These are phyloP conservation scores for Sebastes kiyomatsui DNA, from an alignment of 2,797 vertebrate genomes.

Conservation along the genomic window DNA sequence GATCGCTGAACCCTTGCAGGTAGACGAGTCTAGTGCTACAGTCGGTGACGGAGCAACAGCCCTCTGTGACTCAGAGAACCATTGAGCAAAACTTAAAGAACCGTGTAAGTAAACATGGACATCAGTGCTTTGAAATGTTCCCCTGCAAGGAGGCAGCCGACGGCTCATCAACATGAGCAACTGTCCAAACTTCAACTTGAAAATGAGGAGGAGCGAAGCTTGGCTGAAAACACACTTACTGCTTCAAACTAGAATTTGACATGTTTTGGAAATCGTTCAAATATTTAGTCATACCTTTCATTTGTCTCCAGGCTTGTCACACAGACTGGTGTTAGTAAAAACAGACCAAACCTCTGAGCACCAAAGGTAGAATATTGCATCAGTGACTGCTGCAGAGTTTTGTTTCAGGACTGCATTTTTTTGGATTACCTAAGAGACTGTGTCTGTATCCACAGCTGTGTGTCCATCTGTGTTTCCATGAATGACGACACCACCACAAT, in stretches of 20 bases:
- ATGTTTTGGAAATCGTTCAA: background rate
- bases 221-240: background rate
- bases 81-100: background rate
- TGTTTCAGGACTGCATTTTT: background rate
- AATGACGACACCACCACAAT: background rate
- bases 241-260: background rate
- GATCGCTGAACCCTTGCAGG: background rate
- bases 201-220: background rate
- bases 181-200: background rate
- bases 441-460: background rate
- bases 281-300: background rate
- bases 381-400: background rate
- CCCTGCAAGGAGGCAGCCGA: background rate
- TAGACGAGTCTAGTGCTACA: background rate
- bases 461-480: conserved; percentile 1
- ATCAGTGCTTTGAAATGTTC: background rate
- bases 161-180: background rate
- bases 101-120: background rate
- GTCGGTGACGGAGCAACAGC: background rate
- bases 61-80: background rate
- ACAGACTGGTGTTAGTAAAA: background rate
- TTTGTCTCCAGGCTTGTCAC: conserved; percentile 12
- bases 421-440: conserved; percentile 21
- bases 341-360: conserved; percentile 19
- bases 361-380: background rate